phyloP scores from a whole-genome alignment of 2,888 invertebrate genomes.

The Trilocha varians region DNA sequence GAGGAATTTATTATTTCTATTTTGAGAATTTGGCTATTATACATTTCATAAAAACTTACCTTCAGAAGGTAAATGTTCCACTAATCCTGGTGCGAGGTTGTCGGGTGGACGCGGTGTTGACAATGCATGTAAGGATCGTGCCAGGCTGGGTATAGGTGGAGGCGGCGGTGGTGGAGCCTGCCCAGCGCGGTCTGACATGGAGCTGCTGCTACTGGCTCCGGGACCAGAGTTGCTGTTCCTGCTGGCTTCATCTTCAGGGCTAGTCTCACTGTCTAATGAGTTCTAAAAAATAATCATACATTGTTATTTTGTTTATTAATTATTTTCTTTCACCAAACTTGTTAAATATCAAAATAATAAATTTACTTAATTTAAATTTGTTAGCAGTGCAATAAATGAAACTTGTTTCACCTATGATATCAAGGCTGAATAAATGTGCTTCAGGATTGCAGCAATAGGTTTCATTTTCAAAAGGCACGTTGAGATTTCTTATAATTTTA shows the following conservation, averaged over 20 bases:
- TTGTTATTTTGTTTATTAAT: too few species aligned
- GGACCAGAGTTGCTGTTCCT: constrained; percentile 47
- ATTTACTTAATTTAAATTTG: too few species aligned
- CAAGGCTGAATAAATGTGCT: too few species aligned
- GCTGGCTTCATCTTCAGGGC: constrained; percentile 60
- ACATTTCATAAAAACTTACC: constrained; percentile 60
- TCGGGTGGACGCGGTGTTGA: constrained; percentile 74
- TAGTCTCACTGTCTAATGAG: constrained; percentile 60
- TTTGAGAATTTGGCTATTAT: too few species aligned
- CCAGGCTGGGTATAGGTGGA: constrained; percentile 70
- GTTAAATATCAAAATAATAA: too few species aligned
- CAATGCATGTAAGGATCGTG: constrained; percentile 75
- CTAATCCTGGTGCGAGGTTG: constrained; percentile 74
- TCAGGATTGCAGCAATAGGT: neutral
- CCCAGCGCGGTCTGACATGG: constrained; percentile 25
- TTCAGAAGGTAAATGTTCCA: constrained; percentile 82
- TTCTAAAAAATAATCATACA: constrained; percentile 29
- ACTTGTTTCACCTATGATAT: too few species aligned
- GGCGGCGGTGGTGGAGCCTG: constrained; percentile 55
- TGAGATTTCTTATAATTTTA: too few species aligned
- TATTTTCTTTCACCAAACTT: too few species aligned
- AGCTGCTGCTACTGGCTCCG: constrained; percentile 40
- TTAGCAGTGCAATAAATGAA: too few species aligned
- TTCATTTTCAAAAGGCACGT: neutral
- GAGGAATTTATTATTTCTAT: too few species aligned